These are phyloP conservation scores for Ophiothrix spiculata DNA, from an alignment of 35 echinoderm and acorn worm genomes.

Conservation along the genomic window DNA sequence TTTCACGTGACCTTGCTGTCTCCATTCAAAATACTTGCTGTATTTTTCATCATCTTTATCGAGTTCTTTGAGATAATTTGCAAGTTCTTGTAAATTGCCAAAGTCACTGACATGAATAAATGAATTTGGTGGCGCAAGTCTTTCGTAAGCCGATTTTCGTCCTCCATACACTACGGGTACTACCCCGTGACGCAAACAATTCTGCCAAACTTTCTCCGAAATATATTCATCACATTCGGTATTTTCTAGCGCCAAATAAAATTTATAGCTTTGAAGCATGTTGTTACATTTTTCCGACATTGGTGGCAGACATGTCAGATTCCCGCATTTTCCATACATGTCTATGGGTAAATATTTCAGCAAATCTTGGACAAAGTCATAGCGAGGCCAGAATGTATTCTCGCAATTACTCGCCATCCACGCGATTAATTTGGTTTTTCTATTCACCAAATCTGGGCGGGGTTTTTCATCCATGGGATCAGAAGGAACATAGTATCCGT, in stretches of 20 bases:
- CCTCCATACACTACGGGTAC: constrained; percentile 88
- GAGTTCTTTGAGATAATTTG: constrained; percentile 60
- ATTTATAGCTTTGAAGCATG: constrained; percentile 58
- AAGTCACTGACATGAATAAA: constrained; percentile 92
- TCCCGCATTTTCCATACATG: constrained; percentile 79
- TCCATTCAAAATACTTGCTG: constrained; percentile 77
- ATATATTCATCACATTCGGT: constrained; percentile 89
- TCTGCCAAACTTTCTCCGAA: constrained; percentile 80
- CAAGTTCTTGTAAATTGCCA: constrained; percentile 42
- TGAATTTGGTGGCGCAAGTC: constrained; percentile 65
- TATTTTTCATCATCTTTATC: constrained; percentile 79
- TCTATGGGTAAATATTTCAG: constrained; percentile 60
- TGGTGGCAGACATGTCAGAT: constrained; percentile 63
- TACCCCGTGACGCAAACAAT: constrained; percentile 53
- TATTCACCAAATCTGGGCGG: constrained; percentile 43
- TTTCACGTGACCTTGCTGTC: constrained; percentile 38
- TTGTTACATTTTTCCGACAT: constrained; percentile 68
- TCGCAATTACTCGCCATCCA: constrained; percentile 89
- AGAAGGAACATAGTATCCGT: constrained; percentile 57
- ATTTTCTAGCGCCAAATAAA: constrained; percentile 82
- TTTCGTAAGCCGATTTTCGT: constrained; percentile 55
- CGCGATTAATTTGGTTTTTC: constrained; percentile 64
- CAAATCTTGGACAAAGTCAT: constrained; percentile 71
- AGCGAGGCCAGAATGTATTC: constrained; percentile 70
- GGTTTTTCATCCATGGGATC: constrained; percentile 3